phyloP scores from a whole-genome alignment of 2,797 vertebrate genomes.

The Rhynchonycteris naso region DNA sequence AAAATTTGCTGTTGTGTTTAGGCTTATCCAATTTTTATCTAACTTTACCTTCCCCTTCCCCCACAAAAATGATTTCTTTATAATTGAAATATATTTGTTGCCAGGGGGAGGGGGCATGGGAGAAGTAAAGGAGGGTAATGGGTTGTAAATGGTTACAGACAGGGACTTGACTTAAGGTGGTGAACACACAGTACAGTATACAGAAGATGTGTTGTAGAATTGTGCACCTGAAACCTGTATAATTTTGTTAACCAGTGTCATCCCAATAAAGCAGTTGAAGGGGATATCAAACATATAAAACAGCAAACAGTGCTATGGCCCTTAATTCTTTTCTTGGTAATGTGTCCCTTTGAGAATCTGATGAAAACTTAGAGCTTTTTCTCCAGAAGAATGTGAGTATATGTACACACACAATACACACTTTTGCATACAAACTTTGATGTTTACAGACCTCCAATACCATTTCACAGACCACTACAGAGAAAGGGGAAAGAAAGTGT shows the following conservation, averaged over 20 bases:
- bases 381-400: background rate
- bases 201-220: no score
- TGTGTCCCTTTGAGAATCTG: background rate
- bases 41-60: background rate
- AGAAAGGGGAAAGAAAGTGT: background rate
- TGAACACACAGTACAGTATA: no score
- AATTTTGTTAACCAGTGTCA: no score
- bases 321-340: constrained; percentile 39
- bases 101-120: no score
- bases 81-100: constrained; percentile 17
- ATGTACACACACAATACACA: background rate
- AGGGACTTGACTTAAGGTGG: no score
- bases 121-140: no score
- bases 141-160: no score
- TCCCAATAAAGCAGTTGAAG: background rate
- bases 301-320: background rate
- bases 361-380: constrained; percentile 26
- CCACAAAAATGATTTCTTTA: background rate
- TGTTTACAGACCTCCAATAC: background rate
- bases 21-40: background rate
- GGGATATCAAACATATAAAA: constrained; percentile 17
- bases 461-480: background rate
- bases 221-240: no score
- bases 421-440: background rate
- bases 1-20: constrained; percentile 25